Evolutionary conservation across 2,113 vertebrate genomes (phyloP), one percentile per base, ranked within the genome.

Genomic region (Orthochromis malagaraziensis): DNA sequence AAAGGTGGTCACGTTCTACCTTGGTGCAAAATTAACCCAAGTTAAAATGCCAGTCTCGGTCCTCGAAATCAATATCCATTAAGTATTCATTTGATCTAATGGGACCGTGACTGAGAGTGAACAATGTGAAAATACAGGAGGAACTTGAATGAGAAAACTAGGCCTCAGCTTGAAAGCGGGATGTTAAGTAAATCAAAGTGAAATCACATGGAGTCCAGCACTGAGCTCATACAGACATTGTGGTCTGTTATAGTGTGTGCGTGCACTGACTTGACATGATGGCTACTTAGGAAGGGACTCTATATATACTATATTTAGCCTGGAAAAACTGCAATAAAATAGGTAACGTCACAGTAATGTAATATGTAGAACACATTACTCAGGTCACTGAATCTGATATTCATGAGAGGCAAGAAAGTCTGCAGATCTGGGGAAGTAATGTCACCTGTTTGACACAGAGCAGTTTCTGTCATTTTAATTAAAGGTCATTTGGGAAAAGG

Each of bases 31-130:
- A 92, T 85, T 51, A 90, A 89, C 65, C 84, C 84, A 83, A 26
- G 35, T 83, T 80, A 17, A 83, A 86, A 88, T 42, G 49, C 31
- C 53, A 54, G 68, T 45, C 33, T 8, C 9, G 31, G 19, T 55
- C 54, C 24, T 55, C 2, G 4, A 49, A 90, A 94, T 93, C 91
- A 86, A 91, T 92, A 92, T 40, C 83, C 83, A 91, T 93, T 86
- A 89, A 82, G 60, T 60, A 14, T 88, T 80, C 55, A 14, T 87
- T 89, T 89, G 79, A 92, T 92, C 87, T 33, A 84, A 82, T 51
- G 17, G 75, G 26, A n/a, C 53, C 38, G 38, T 58, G 35, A 40
- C 21, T 5, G 12, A 47, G 35, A 68, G 35, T 82, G 89, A 88
- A 83, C 79, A 79, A 89, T 81, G 81, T 73, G 29, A 79, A 85